Evolutionary conservation across 1,140 invertebrate genomes (phyloP), one percentile per base, ranked within the genome.

Genomic region (Papilio dardanus): DNA sequence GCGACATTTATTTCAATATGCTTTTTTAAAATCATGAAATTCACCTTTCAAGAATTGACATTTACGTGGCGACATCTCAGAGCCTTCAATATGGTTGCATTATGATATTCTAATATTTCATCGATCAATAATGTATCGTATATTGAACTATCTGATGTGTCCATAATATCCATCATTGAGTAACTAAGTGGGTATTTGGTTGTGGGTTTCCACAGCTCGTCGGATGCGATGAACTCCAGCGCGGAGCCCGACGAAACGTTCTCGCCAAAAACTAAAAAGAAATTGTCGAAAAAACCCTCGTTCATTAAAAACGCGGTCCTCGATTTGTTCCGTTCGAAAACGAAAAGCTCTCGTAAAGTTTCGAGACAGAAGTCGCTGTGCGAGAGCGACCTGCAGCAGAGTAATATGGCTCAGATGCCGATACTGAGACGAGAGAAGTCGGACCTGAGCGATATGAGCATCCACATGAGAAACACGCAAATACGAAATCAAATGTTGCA

Each of bases 221-320:
- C 92, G 71, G 91, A 93, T 80, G 89, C 81, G 85, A 89, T 91
- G 90, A 93, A 92, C 86, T 93, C 92, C 76, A 93, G 87, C 78
- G 79, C 88, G 81, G 92, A 93, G 85, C 92, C 87, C 74, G 92
- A 93, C 82, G 89, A 93, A 78, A 89, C 91, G 67, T 91, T 91
- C 83, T 93, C 93, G 54, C 92, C 93, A 83, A 94, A 94, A 92
- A 90, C 92, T 81, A 93, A 93, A 91, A 94, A 94, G 92, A 94
- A 94, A 92, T 82, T 94, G 71, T 94, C 93, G 14, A 94, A 94
- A 92, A 94, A 93, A 81, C 91, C 93, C 37, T 94, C 93, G 75
- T 94, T 94, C 85, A 92, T 94, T 76, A 93, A 93, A 89, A 94
- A 93, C 83, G 92, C 93, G 58, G 93, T 93, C 40, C 89, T 94